A percentile compares a stretch with the other conserved stretches of the same genome.
phyloP scores from a whole-genome alignment of 2,888 invertebrate species.

The Meliscaeva auricollis region DNA sequence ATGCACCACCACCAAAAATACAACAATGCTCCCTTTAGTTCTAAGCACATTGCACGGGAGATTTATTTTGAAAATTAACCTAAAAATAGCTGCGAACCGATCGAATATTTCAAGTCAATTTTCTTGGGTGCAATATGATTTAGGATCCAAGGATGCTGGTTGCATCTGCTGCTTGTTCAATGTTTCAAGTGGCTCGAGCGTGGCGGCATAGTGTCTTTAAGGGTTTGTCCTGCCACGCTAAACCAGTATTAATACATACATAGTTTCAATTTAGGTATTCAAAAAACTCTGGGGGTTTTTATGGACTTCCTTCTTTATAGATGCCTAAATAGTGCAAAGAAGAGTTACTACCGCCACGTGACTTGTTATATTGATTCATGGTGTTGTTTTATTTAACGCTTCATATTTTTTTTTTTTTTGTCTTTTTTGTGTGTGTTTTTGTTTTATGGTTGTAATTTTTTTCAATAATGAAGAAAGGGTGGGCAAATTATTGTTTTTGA shows the following conservation, averaged over 20 bases:
- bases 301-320: slow-evolving; percentile 48
- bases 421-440: slow-evolving; percentile 1
- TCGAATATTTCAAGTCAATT: slow-evolving; percentile 59
- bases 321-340: slow-evolving; percentile 21
- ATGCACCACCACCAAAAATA: background rate
- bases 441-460: slow-evolving; percentile 25
- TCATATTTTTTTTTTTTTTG: slow-evolving; percentile 40
- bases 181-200: slow-evolving; percentile 55
- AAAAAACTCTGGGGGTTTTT: slow-evolving; percentile 38
- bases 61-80: slow-evolving; percentile 66
- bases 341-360: slow-evolving; percentile 69
- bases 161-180: slow-evolving; percentile 69
- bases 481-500: slow-evolving; percentile 18
- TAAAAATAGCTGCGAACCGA: slow-evolving; percentile 53
- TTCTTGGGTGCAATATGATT: slow-evolving; percentile 71
- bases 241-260: background rate
- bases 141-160: slow-evolving; percentile 69
- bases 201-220: slow-evolving; percentile 47
- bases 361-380: slow-evolving; percentile 66
- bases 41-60: slow-evolving; percentile 53
- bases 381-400: slow-evolving; percentile 66
- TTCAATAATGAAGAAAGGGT: slow-evolving; percentile 30
- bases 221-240: slow-evolving; percentile 37
- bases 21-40: slow-evolving; percentile 8
- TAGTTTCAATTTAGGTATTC: slow-evolving; percentile 21